Evolutionary conservation across 2,888 invertebrate species (phyloP).

Genomic region (Melitaea athalia): DNA sequence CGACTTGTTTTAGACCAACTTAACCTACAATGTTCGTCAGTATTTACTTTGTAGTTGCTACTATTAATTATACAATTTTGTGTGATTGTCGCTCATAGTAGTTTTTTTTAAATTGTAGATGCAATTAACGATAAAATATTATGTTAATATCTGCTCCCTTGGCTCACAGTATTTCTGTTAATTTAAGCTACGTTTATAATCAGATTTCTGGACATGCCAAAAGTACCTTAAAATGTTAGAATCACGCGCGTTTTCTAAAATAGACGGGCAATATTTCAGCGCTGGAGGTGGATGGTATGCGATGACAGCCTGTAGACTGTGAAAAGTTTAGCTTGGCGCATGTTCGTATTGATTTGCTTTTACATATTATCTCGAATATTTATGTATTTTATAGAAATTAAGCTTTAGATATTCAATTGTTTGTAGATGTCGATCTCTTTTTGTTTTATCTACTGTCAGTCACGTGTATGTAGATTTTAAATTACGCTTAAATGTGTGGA

Average conservation of each 20-base stretch:
- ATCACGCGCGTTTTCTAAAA: slow-evolving; percentile 23
- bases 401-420: too few relatives aligned
- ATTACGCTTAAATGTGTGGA: too few relatives aligned
- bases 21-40: too few relatives aligned
- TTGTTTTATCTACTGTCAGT: too few relatives aligned
- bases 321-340: slow-evolving; percentile 9
- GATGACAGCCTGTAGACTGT: slow-evolving; percentile 22
- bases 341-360: background rate
- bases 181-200: background rate
- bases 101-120: too few relatives aligned
- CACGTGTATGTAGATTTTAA: too few relatives aligned
- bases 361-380: background rate
- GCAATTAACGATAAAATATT: too few relatives aligned
- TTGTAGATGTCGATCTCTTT: too few relatives aligned
- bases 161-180: background rate
- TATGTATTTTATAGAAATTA: background rate
- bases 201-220: slow-evolving; percentile 13
- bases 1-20: background rate
- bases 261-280: slow-evolving; percentile 29
- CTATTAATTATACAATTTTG: too few relatives aligned
- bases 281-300: slow-evolving; percentile 35
- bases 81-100: too few relatives aligned
- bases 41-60: too few relatives aligned
- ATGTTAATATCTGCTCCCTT: too few relatives aligned
- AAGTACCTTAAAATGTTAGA: slow-evolving; percentile 12